These are phyloP conservation scores for Cochlearius cochlearius DNA, from an alignment of 2,113 vertebrate species.

Conservation along the genomic window DNA sequence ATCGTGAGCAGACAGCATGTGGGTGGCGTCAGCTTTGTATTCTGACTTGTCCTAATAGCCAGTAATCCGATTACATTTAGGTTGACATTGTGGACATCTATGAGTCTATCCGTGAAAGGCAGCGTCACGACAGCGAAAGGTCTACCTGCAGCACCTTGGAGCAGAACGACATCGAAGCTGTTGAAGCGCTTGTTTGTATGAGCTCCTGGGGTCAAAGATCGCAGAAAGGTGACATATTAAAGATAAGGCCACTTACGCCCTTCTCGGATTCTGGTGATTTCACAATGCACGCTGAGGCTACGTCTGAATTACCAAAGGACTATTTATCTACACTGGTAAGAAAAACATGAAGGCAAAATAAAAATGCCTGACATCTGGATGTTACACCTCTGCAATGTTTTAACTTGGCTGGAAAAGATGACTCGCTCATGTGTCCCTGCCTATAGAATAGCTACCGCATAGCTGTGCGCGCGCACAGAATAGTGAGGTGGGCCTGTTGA, in stretches of 20 bases:
- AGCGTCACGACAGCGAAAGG: conserved; percentile 82
- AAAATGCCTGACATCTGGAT: not conserved
- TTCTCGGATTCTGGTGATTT: conserved; percentile 95
- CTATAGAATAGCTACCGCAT: not conserved
- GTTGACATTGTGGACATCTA: conserved; percentile 81
- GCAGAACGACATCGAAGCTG: conserved; percentile 93
- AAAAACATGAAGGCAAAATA: not conserved
- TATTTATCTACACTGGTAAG: conserved; percentile 90
- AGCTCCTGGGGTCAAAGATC: conserved; percentile 92
- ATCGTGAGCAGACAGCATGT: not conserved
- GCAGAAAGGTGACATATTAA: conserved; percentile 74
- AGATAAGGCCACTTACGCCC: conserved; percentile 89
- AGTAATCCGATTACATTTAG: conserved; percentile 75
- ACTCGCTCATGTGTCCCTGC: not conserved
- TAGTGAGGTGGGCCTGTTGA: not conserved
- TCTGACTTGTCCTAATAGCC: conserved; percentile 46
- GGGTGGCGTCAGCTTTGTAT: not conserved
- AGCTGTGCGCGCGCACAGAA: not conserved
- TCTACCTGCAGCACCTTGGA: conserved; percentile 80
- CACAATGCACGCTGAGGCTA: conserved; percentile 47
- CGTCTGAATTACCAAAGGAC: conserved; percentile 80
- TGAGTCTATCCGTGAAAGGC: conserved; percentile 80
- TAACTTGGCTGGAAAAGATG: not conserved
- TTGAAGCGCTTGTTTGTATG: conserved; percentile 95
- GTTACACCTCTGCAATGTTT: not conserved